Base-by-base conservation (phyloP, 2,888 invertebrate species). In the Chymomyza amoena region DNA sequence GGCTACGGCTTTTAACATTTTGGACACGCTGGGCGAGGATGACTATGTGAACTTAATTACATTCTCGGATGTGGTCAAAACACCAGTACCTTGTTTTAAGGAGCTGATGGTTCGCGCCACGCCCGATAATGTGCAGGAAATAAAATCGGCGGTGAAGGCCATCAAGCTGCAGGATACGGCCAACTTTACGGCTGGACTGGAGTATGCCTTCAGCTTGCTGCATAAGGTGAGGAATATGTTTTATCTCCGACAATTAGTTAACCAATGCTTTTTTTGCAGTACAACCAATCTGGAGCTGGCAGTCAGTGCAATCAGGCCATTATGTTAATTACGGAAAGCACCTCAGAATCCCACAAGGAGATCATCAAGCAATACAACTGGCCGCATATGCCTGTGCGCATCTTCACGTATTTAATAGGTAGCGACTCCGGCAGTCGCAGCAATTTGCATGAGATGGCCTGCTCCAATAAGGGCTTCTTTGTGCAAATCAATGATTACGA, bases 271-370 rank as follows among this genome's bases (percentile, higher is more conserved):
- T 7, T 20, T n/a, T 90, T 91, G 10, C 89, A 96, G 94, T 97
- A 97, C 87, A 97, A 97, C 89, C 94, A 96, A 78, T 96, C 96
- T 0, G 95, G 96, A 0, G 95, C 95, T 85, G 97, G 97, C 5
- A 96, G 97, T 84, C 97, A 98, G 89, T 99, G 99, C 90, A 99
- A 99, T 93, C 98, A 98, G 92, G 99, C 98, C 2, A 98, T 99
- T 66, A 98, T 99, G 96, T 92, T 99, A 66, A 96, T 99, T 73
- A 98, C 99, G 0, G 97, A 98, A 80, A 98, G 98, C 25, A 97
- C 98, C 13, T 95, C 97, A 2, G 93, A 92, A 56, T 93, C 94
- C 0, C 94, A 94, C 10, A 93, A 93, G 79, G 94, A 94, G 1
- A 94, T 94, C 36, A 96, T 97, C 88, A 93, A 95, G 77, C 93